Percentiles rank a stretch among this genome's conserved stretches.
Evolutionary conservation across 2,113 vertebrate species (phyloP).

Genomic region (Diglossa brunneiventris): DNA sequence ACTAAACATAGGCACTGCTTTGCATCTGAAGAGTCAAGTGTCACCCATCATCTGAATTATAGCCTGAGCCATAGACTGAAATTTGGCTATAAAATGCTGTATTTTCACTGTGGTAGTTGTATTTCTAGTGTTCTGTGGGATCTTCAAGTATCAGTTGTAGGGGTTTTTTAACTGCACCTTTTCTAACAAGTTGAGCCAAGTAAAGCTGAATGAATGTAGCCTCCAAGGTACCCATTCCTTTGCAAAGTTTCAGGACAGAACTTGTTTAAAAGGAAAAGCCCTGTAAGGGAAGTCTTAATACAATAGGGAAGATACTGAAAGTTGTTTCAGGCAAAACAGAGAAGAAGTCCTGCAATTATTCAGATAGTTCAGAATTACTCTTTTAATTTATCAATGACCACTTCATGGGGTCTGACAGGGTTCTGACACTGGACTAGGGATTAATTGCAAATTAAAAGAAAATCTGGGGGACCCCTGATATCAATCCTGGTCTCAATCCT

Average conservation of each 20-base stretch:
- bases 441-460: not conserved
- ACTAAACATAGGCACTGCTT: not conserved
- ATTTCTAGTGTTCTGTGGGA: not conserved
- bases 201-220: constrained; percentile 52
- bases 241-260: constrained; percentile 66
- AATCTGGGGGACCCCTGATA: not conserved
- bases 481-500: not conserved
- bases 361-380: not conserved
- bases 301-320: constrained; percentile 23
- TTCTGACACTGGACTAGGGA: not conserved
- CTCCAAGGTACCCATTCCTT: constrained; percentile 57
- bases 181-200: constrained; percentile 70
- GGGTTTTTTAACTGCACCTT: not conserved
- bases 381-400: not conserved
- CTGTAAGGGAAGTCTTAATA: constrained; percentile 48
- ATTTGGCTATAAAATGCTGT: not conserved
- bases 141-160: not conserved
- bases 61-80: not conserved
- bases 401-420: not conserved
- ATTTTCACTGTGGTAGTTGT: not conserved
- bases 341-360: not conserved
- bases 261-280: constrained; percentile 65
- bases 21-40: not conserved
- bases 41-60: not conserved
- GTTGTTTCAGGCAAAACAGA: constrained; percentile 31